Conservation (phyloP, 2,888 invertebrate species). For the Phyllotreta cruciferae region DNA sequence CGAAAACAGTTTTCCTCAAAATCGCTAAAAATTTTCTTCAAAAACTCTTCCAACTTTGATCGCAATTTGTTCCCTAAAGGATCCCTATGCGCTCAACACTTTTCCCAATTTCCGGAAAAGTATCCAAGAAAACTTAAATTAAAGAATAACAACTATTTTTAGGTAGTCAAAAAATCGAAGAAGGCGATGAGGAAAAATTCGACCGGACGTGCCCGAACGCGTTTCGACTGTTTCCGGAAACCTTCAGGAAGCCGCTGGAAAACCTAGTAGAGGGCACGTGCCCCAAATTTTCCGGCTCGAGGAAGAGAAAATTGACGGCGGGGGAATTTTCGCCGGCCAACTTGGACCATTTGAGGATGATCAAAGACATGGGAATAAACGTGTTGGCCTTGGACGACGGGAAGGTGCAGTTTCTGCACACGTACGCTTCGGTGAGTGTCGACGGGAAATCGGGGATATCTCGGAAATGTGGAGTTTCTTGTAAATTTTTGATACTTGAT, state of each 20-base stretch:
- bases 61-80: too few relatives aligned
- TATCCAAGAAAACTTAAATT: too few relatives aligned
- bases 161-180: conserved; percentile 46
- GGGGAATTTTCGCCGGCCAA: conserved; percentile 78
- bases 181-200: conserved; percentile 67
- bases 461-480: too few relatives aligned
- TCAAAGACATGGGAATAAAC: conserved; percentile 94
- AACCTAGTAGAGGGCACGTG: conserved; percentile 86
- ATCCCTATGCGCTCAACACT: too few relatives aligned
- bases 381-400: conserved; percentile 89
- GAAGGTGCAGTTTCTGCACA: conserved; percentile 87
- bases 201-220: conserved; percentile 84
- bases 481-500: too few relatives aligned
- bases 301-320: conserved; percentile 70
- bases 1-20: too few relatives aligned
- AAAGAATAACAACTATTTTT: background rate
- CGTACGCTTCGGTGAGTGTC: too few relatives aligned
- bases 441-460: too few relatives aligned
- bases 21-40: too few relatives aligned
- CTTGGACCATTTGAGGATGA: conserved; percentile 83
- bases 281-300: conserved; percentile 64
- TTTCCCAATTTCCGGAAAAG: too few relatives aligned
- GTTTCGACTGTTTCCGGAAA: conserved; percentile 81
- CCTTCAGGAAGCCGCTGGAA: conserved; percentile 81
- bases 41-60: too few relatives aligned